Evolutionary conservation across 2,888 invertebrate genomes (phyloP).

Genomic region (Lottia gigantea): DNA sequence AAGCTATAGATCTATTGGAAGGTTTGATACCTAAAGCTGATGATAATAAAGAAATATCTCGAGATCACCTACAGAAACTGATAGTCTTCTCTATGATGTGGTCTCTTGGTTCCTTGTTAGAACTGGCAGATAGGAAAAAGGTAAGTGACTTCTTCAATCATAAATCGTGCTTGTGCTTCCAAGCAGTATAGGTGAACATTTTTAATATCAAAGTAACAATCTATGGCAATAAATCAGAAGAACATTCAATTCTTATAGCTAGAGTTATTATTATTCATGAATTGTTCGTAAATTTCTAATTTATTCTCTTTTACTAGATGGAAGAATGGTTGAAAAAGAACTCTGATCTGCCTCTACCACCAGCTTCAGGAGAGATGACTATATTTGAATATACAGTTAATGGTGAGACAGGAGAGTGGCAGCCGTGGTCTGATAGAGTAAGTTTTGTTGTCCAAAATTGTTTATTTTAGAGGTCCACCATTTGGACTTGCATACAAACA

Average conservation of each 20-base stretch:
- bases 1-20: slow-evolving; percentile 77
- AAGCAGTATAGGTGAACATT: too few relatives aligned
- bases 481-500: too few relatives aligned
- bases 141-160: slow-evolving; percentile 68
- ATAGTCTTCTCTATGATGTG: slow-evolving; percentile 90
- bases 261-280: too few relatives aligned
- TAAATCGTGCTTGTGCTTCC: too few relatives aligned
- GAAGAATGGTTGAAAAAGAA: slow-evolving; percentile 58
- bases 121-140: slow-evolving; percentile 82
- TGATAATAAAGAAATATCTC: slow-evolving; percentile 69
- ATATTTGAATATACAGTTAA: slow-evolving; percentile 66
- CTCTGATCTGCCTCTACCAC: slow-evolving; percentile 57
- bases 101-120: slow-evolving; percentile 91
- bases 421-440: slow-evolving; percentile 89
- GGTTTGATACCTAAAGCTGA: slow-evolving; percentile 81
- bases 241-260: too few relatives aligned
- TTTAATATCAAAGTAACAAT: too few relatives aligned
- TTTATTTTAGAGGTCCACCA: too few relatives aligned
- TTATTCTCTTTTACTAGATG: slow-evolving; percentile 40
- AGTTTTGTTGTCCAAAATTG: too few relatives aligned
- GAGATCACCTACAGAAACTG: slow-evolving; percentile 82
- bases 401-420: slow-evolving; percentile 75
- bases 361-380: slow-evolving; percentile 62
- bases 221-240: too few relatives aligned
- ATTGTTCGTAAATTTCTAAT: not conserved